Evolutionary conservation across 1,140 invertebrate species (phyloP).

Genomic region (Drosophila azteca): DNA sequence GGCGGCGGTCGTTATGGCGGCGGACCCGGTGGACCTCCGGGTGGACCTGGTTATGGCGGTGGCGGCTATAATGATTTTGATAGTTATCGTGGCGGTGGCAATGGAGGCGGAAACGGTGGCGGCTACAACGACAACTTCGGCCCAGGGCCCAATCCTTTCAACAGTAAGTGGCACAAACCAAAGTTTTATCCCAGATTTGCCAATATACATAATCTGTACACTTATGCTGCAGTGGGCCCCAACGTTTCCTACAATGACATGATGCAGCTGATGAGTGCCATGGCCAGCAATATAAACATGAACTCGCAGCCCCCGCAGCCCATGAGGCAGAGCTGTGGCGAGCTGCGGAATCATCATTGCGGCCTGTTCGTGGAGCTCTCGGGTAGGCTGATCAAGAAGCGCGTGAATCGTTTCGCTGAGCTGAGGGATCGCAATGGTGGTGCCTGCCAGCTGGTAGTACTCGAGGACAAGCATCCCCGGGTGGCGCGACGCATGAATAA

Average conservation of each 20-base stretch:
- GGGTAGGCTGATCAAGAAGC: conserved; percentile 82
- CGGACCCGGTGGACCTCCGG: conserved; percentile 30
- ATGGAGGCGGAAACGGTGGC: conserved; percentile 28
- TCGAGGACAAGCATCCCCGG: conserved; percentile 82
- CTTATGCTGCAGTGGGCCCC: conserved; percentile 53
- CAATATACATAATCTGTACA: too few species aligned
- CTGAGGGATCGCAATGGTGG: conserved; percentile 81
- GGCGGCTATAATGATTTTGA: conserved; percentile 73
- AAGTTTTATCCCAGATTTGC: background rate
- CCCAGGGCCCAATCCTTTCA: conserved; percentile 67
- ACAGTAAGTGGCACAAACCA: conserved; percentile 51
- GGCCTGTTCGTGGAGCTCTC: conserved; percentile 82
- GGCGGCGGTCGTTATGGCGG: conserved; percentile 49
- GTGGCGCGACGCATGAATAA: conserved; percentile 82
- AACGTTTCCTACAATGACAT: conserved; percentile 74
- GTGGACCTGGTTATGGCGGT: conserved; percentile 46
- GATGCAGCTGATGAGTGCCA: conserved; percentile 78
- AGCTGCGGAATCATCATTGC: conserved; percentile 76
- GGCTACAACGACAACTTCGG: conserved; percentile 72
- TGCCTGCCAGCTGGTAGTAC: conserved; percentile 83
- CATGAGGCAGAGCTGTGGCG: conserved; percentile 79
- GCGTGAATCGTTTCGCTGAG: conserved; percentile 82
- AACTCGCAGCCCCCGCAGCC: conserved; percentile 78
- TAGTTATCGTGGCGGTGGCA: conserved; percentile 54
- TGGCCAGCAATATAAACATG: conserved; percentile 81